Conservation (phyloP, 2,888 invertebrate genomes). For the Mythimna lalbum region DNA sequence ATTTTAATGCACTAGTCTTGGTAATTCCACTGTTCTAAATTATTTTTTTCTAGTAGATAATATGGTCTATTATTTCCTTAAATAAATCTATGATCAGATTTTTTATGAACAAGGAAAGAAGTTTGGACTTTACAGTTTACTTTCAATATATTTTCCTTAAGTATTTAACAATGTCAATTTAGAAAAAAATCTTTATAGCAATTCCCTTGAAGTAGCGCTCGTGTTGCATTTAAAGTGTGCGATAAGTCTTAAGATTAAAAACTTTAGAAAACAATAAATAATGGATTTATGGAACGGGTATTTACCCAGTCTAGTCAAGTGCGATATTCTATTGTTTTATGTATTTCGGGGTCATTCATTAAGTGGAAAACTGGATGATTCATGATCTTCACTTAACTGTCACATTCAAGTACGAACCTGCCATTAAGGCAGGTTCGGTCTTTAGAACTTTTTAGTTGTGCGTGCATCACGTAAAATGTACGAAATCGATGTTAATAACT, state of each 20-base stretch:
- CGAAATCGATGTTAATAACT: no score
- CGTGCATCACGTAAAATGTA: no score
- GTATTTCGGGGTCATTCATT: neutral
- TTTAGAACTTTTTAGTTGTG: no score
- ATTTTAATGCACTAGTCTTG: neutral
- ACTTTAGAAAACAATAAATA: constrained; percentile 2
- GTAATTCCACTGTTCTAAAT: constrained; percentile 3
- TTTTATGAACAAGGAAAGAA: neutral
- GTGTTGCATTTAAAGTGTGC: neutral
- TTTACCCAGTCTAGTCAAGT: neutral
- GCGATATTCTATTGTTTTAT: constrained; percentile 10
- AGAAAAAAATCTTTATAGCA: neutral
- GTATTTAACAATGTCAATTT: neutral
- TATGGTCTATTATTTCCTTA: constrained; percentile 11
- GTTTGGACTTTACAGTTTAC: neutral
- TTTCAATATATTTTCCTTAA: neutral
- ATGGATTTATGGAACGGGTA: neutral
- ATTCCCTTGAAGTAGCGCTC: neutral
- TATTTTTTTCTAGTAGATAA: neutral
- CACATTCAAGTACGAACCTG: neutral
- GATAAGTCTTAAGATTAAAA: constrained; percentile 10
- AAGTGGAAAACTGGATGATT: neutral
- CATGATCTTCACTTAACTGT: neutral
- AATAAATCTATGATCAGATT: neutral
- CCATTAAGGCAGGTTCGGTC: no score